Percentiles rank a stretch among this genome's conserved stretches.
Evolutionary conservation across 2,113 vertebrate genomes (phyloP).

Genomic region (Chaetorhynchus papuensis): DNA sequence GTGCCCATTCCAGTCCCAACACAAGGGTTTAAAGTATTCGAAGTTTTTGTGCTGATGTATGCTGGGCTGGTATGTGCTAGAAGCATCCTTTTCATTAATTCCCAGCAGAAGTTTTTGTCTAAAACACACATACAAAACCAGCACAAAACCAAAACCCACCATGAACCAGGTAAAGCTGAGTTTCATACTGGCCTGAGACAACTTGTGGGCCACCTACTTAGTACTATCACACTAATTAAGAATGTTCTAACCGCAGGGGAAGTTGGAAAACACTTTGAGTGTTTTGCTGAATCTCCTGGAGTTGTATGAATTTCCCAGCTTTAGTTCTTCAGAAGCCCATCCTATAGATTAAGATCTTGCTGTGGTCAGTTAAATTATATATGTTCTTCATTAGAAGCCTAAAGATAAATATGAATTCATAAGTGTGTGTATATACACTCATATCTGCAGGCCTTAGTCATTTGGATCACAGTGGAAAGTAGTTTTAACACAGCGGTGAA

Average conservation of each 20-base stretch:
- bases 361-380: slow-evolving; percentile 12
- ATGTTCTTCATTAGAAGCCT: slow-evolving; percentile 14
- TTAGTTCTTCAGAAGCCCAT: not conserved
- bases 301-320: not conserved
- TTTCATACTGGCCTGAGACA: not conserved
- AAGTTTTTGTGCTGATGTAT: not conserved
- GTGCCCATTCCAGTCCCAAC: not conserved
- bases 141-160: accelerated
- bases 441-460: not conserved
- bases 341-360: not conserved
- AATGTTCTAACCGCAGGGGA: not conserved
- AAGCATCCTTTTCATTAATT: not conserved
- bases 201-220: not conserved
- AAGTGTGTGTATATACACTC: not conserved
- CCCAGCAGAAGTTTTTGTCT: not conserved
- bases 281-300: not conserved
- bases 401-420: slow-evolving; percentile 29
- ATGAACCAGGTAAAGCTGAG: not conserved
- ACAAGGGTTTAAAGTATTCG: accelerated
- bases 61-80: accelerated
- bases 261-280: not conserved
- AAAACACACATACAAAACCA: not conserved
- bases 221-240: not conserved
- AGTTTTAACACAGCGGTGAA: slow-evolving; percentile 46
- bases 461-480: slow-evolving; percentile 31